Percentiles rank a stretch among this genome's conserved stretches.
Conservation (phyloP, 2,888 invertebrate genomes). For the Drosophila merina region DNA sequence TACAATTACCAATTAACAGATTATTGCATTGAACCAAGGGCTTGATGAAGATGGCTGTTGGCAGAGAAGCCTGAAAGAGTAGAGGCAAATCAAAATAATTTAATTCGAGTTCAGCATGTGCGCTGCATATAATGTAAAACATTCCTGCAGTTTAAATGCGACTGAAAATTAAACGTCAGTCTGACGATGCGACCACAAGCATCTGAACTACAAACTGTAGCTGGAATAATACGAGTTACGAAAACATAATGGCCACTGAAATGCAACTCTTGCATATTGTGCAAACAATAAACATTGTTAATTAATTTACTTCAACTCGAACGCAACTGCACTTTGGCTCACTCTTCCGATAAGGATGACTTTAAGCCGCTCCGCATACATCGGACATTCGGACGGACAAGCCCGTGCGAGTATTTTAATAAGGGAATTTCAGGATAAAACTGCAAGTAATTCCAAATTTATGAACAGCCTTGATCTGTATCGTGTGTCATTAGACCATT, state of each 20-base stretch:
- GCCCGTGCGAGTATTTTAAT: background rate
- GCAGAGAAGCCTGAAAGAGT: background rate
- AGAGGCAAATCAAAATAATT: slow-evolving; percentile 45
- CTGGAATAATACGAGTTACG: slow-evolving; percentile 20
- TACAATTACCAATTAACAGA: slow-evolving; percentile 66
- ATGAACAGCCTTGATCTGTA: background rate
- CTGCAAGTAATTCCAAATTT: slow-evolving; percentile 5
- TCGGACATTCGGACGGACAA: background rate
- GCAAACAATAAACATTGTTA: slow-evolving; percentile 53
- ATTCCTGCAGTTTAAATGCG: slow-evolving; percentile 39
- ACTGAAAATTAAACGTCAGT: slow-evolving; percentile 46
- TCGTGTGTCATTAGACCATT: background rate
- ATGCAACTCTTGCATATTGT: slow-evolving; percentile 34
- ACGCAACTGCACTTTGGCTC: slow-evolving; percentile 29
- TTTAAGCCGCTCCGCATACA: slow-evolving; percentile 35
- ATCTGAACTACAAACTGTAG: slow-evolving; percentile 14
- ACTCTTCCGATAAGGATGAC: slow-evolving; percentile 27
- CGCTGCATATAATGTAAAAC: slow-evolving; percentile 47
- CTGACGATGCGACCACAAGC: slow-evolving; percentile 32
- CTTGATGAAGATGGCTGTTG: slow-evolving; percentile 18
- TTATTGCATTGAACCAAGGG: slow-evolving; percentile 29
- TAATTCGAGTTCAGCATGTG: slow-evolving; percentile 60
- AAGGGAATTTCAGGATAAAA: slow-evolving; percentile 10
- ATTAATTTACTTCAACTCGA: slow-evolving; percentile 50
- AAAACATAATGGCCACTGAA: slow-evolving; percentile 24